phyloP scores from a whole-genome alignment of 1,140 invertebrate species.

The Piezodorus guildinii region DNA sequence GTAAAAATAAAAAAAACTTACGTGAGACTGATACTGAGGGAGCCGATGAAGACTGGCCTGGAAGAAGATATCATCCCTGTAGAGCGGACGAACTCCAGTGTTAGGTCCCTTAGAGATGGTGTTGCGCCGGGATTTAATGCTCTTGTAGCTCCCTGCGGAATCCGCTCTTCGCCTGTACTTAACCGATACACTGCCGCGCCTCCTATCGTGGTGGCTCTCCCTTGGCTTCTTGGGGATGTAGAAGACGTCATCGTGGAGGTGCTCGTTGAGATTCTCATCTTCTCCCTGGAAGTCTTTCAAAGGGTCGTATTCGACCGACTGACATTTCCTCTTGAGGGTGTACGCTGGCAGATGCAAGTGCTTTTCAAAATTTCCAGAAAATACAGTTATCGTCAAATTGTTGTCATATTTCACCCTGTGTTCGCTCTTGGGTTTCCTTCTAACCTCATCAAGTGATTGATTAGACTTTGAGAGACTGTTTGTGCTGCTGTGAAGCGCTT shows the following conservation, averaged over 20 bases:
- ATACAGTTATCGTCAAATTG: neutral
- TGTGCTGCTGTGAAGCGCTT: conserved; percentile 50
- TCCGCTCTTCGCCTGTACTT: conserved; percentile 23
- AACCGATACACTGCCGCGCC: conserved; percentile 16
- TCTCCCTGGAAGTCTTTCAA: conserved; percentile 31
- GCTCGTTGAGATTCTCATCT: conserved; percentile 38
- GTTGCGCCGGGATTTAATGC: conserved; percentile 29
- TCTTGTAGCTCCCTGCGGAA: conserved; percentile 32
- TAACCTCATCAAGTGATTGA: neutral
- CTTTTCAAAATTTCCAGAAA: conserved; percentile 7
- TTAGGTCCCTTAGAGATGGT: conserved; percentile 31
- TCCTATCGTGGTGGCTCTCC: neutral
- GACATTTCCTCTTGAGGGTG: neutral
- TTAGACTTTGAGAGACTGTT: conserved; percentile 38
- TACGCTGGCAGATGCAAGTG: neutral
- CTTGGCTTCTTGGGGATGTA: conserved; percentile 29
- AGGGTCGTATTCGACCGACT: conserved; percentile 11
- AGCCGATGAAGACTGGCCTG: conserved; percentile 65
- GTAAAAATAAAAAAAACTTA: conserved; percentile 29
- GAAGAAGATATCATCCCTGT: conserved; percentile 82
- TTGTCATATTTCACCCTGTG: neutral
- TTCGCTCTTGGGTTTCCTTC: neutral
- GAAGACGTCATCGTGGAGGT: conserved; percentile 34
- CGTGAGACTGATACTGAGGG: conserved; percentile 67
- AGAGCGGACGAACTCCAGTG: conserved; percentile 54